Percentiles rank a stretch among this genome's conserved stretches.
These are phyloP conservation scores for Machimus atricapillus DNA, from an alignment of 2,888 invertebrate genomes.

Conservation along the genomic window DNA sequence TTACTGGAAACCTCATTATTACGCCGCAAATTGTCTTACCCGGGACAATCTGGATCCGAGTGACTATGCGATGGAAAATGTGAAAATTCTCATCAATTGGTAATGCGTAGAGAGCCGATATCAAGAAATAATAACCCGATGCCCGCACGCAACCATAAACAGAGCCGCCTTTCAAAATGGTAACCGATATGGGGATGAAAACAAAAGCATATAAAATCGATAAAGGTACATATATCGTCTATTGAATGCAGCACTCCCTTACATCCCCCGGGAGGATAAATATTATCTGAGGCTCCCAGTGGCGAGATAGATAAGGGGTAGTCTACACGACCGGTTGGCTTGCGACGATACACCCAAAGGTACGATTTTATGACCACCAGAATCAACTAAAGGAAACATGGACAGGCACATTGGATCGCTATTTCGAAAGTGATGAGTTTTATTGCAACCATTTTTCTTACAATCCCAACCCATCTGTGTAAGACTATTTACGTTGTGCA, in stretches of 20 bases:
- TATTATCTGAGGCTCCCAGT: background rate
- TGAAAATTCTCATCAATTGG: background rate
- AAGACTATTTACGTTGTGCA: conserved; percentile 15
- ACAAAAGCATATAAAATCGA: conserved; percentile 25
- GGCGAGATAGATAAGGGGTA: conserved; percentile 17
- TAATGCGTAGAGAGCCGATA: background rate
- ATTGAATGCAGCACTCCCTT: conserved; percentile 16
- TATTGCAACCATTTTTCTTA: conserved; percentile 29
- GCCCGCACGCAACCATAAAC: background rate
- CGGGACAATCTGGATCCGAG: background rate
- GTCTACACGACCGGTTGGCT: background rate
- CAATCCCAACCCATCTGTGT: background rate
- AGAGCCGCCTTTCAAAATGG: conserved; percentile 18
- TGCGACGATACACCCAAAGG: conserved; percentile 1
- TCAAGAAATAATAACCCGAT: background rate
- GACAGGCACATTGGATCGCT: background rate
- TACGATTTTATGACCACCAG: conserved; percentile 19
- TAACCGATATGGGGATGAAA: conserved; percentile 7
- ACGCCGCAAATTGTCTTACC: background rate
- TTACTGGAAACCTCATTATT: background rate
- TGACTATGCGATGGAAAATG: background rate
- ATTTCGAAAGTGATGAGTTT: conserved; percentile 31
- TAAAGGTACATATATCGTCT: background rate
- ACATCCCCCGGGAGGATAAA: background rate
- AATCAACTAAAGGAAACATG: conserved; percentile 25